Conservation (phyloP, 1,140 invertebrate species). For the Lysiphlebus fabarum region DNA sequence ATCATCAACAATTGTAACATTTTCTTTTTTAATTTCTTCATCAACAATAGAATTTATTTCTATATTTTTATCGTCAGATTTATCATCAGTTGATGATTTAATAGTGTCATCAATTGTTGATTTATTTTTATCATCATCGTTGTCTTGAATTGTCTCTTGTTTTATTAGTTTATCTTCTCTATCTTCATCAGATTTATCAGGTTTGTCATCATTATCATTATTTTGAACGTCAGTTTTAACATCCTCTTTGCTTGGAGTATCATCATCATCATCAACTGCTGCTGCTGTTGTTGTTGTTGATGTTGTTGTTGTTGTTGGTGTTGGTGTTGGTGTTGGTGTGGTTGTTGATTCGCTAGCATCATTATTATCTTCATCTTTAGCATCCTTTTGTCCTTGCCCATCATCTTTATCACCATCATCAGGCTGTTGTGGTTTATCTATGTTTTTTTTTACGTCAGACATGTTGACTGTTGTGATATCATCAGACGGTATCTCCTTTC, state of each 20-base stretch:
- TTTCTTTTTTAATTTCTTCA: constrained; percentile 28
- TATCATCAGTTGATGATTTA: constrained; percentile 3
- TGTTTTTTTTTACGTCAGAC: constrained; percentile 56
- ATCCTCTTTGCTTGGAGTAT: background rate
- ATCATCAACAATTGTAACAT: constrained; percentile 31
- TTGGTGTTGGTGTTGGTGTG: background rate
- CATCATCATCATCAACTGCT: background rate
- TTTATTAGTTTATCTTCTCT: constrained; percentile 24
- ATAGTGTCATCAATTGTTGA: constrained; percentile 15
- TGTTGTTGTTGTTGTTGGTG: too few species aligned
- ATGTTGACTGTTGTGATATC: constrained; percentile 49
- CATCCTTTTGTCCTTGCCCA: background rate
- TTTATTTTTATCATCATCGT: background rate
- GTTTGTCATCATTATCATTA: background rate
- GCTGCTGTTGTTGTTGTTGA: background rate
- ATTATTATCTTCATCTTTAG: background rate
- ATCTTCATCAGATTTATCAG: constrained; percentile 5
- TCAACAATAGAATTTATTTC: constrained; percentile 16
- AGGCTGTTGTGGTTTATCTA: constrained; percentile 46
- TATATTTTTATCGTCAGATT: constrained; percentile 17
- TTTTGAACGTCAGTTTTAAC: background rate
- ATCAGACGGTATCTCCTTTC: constrained; percentile 53
- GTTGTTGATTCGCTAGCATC: too few species aligned
- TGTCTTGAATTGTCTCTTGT: constrained; percentile 27
- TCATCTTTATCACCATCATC: constrained; percentile 27